A percentile compares a stretch with the other conserved stretches of the same genome.
phyloP scores from a whole-genome alignment of 2,797 vertebrate species.

The Cirrhinus molitorella region DNA sequence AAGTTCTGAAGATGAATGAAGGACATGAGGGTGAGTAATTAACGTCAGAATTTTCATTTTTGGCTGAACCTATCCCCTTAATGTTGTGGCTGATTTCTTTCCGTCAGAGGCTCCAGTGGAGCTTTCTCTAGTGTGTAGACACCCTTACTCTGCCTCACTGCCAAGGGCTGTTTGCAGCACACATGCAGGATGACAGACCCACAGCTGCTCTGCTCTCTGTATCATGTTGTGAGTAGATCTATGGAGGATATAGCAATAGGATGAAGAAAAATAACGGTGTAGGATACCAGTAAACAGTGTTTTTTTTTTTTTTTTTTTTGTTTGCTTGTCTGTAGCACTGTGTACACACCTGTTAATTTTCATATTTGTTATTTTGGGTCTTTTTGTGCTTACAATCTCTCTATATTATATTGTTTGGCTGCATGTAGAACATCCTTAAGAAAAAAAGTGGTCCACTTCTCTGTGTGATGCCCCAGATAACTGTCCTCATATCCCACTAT shows the following conservation, averaged over 20 bases:
- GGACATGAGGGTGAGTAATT: too few species aligned
- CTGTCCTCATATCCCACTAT: conserved; percentile 60
- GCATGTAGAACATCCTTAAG: conserved; percentile 61
- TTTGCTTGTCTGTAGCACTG: background rate
- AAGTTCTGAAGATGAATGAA: too few species aligned
- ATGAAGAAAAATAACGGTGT: background rate
- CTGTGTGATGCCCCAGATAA: conserved; percentile 75
- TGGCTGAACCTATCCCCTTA: background rate
- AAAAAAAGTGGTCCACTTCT: conserved; percentile 69
- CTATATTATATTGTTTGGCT: background rate
- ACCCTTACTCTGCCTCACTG: conserved; percentile 4
- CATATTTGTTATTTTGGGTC: background rate
- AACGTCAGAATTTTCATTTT: too few species aligned
- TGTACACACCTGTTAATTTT: conserved; percentile 10
- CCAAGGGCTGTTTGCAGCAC: conserved; percentile 36
- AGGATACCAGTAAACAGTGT: background rate
- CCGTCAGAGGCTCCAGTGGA: background rate
- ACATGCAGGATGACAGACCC: conserved; percentile 33
- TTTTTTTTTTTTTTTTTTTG: background rate
- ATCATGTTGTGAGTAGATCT: conserved; percentile 39
- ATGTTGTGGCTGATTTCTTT: background rate
- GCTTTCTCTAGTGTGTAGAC: background rate
- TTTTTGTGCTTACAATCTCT: background rate
- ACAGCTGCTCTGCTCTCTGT: conserved; percentile 31
- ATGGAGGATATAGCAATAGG: background rate